Base-by-base conservation (phyloP, 2,888 invertebrate species). In the Cephus spinipes region DNA sequence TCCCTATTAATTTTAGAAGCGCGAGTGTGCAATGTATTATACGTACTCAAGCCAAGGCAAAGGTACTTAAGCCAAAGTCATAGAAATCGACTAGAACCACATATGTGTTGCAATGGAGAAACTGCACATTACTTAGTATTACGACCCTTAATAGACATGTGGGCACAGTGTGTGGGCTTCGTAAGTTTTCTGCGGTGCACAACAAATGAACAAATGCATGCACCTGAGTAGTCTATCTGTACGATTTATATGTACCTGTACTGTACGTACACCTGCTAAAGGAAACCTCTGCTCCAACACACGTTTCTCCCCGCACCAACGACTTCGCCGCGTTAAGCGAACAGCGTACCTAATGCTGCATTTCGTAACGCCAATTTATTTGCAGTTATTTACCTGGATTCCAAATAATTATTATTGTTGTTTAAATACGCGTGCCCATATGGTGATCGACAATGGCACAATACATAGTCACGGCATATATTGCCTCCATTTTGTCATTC, bases 331-430 rank as follows among this genome's bases (percentile, higher is more conserved):
- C 71, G 33, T 71, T 31, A 71, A 71, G 71, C 71, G 71, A 71
- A 31, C 71, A 12, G 71, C 33, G 71, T 71, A 33, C 71, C 32
- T 71, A 71, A 31, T 71, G 12, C 31, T 33, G 31, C 71, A 77
- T 84, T 83, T 83, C 76, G 80, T 73, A 85, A 86, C 40, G 79
- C 33, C 80, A 81, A 83, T 85, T 85, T 85, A 84, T 86, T 83
- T 77, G 74, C 80, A 76, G 81, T 79, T 79, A 77, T 85, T 81
- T 75, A 71, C 79, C 77, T 32, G 74, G 35, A 79, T 78, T 81
- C 80, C 73, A 81, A 83, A 80, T 79, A 79, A 81, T 76, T 30
- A n/a, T 36, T 36, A 71, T 71, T 33, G 31, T 33, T 0, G 31
- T 33, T 31, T 55, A 9, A 55, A 55, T 55, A 55, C 55, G 55